A percentile compares a stretch with the other conserved stretches of the same genome.
Conservation (phyloP, 2,888 invertebrate genomes). For the Nomada fabriciana region DNA sequence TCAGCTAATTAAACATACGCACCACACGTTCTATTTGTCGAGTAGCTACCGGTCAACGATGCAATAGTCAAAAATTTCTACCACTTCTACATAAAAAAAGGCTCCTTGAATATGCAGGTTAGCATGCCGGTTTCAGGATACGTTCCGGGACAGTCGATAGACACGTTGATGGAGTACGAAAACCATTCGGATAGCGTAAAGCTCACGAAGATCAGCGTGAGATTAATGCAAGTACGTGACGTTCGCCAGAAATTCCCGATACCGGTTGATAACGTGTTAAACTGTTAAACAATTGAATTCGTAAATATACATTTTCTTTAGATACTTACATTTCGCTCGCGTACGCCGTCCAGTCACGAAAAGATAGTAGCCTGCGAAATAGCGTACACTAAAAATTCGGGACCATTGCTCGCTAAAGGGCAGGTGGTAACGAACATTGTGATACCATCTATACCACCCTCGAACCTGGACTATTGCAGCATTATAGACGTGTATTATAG, state of each 20-base stretch:
- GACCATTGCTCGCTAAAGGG: conserved; percentile 1
- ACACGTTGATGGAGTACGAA: conserved; percentile 88
- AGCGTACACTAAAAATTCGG: neutral
- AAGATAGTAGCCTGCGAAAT: neutral
- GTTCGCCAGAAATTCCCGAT: neutral
- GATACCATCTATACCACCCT: conserved; percentile 62
- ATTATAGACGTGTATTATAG: conserved; percentile 61
- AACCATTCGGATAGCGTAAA: conserved; percentile 88
- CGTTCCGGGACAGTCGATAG: conserved; percentile 90
- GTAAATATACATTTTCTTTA: neutral
- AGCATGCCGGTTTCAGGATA: conserved; percentile 52
- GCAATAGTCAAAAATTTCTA: conserved; percentile 42
- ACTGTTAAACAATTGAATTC: neutral
- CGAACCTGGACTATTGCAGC: conserved; percentile 46
- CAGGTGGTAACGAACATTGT: neutral
- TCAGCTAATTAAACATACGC: too few species aligned
- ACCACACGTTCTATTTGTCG: neutral
- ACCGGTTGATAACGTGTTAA: neutral
- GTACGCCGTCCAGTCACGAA: conserved; percentile 68
- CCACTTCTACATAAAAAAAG: conserved; percentile 90
- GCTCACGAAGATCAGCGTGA: conserved; percentile 55
- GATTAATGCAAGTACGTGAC: conserved; percentile 59
- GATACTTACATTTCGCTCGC: conserved; percentile 87
- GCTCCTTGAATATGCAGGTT: conserved; percentile 87
- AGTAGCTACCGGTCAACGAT: conserved; percentile 61